phyloP scores from a whole-genome alignment of 2,888 invertebrate species.

The Erebia ligea region DNA sequence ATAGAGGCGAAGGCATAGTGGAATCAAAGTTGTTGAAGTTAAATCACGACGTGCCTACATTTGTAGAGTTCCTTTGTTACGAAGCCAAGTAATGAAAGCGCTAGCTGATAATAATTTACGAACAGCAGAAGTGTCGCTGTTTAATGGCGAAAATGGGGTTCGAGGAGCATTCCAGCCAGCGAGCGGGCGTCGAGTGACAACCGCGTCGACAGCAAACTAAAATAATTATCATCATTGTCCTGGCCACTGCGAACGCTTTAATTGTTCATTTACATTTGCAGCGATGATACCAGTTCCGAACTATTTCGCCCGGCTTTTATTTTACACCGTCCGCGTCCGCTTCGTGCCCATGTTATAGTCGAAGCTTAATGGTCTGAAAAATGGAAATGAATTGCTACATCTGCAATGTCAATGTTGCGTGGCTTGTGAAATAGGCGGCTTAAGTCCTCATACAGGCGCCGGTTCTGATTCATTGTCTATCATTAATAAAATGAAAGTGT shows the following conservation, averaged over 20 bases:
- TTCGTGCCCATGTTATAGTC: conserved; percentile 75
- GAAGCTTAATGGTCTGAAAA: conserved; percentile 80
- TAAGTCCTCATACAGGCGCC: conserved; percentile 10
- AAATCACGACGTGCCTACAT: conserved; percentile 73
- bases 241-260: conserved; percentile 79
- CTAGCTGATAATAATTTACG: conserved; percentile 82
- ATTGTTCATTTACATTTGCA: conserved; percentile 84
- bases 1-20: conserved; percentile 69
- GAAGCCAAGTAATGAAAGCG: conserved; percentile 79
- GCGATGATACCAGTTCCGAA: conserved; percentile 81
- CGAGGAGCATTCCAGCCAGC: conserved; percentile 76
- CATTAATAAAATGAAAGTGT: conserved; percentile 10
- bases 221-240: conserved; percentile 83
- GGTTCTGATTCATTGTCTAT: conserved; percentile 4
- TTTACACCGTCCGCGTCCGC: conserved; percentile 71
- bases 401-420: conserved; percentile 65
- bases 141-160: conserved; percentile 71
- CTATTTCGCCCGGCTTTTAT: conserved; percentile 78
- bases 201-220: conserved; percentile 80
- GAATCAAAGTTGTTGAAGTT: conserved; percentile 71
- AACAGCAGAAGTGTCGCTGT: conserved; percentile 82
- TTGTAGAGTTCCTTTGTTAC: conserved; percentile 79
- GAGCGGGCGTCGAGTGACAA: conserved; percentile 67
- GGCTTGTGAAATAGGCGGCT: conserved; percentile 50
- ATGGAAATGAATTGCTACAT: conserved; percentile 78